A percentile compares a stretch with the other conserved stretches of the same genome.
phyloP scores from a whole-genome alignment of 2,888 invertebrate species.

The Drosophila cracens region DNA sequence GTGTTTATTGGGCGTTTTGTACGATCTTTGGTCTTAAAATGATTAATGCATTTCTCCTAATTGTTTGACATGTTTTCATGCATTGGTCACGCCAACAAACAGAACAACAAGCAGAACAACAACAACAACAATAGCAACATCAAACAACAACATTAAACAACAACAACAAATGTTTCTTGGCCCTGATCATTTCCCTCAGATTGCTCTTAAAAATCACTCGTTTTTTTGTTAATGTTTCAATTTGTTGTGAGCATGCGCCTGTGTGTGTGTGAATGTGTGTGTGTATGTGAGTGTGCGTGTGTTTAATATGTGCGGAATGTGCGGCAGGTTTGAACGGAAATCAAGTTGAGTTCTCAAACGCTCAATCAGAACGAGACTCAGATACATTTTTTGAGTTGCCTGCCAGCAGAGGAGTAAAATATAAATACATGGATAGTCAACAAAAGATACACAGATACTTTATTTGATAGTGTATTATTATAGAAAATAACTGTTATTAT shows the following conservation, averaged over 20 bases:
- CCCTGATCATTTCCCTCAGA: conserved; percentile 34
- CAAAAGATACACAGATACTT: background rate
- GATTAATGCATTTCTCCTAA: conserved; percentile 61
- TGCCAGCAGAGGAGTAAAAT: conserved; percentile 13
- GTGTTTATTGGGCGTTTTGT: conserved; percentile 56
- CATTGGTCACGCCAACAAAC: conserved; percentile 53
- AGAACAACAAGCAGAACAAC: background rate
- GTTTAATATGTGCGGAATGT: conserved; percentile 3
- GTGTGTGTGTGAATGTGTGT: background rate
- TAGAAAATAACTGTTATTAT: background rate
- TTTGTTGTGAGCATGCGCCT: conserved; percentile 5
- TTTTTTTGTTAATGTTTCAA: conserved; percentile 15
- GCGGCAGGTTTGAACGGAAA: background rate
- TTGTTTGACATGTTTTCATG: conserved; percentile 58
- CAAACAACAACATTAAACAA: conserved; percentile 5
- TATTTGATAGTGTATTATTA: background rate
- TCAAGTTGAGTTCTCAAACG: conserved; percentile 21
- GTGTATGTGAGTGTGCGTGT: background rate
- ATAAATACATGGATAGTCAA: background rate
- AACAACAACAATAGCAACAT: conserved; percentile 1
- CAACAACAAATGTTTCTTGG: conserved; percentile 17
- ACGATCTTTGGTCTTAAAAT: conserved; percentile 37
- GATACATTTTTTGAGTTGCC: conserved; percentile 5
- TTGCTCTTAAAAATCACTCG: conserved; percentile 19
- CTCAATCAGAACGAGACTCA: conserved; percentile 19